Evolutionary conservation across 2,888 invertebrate genomes (phyloP).

Genomic region (Cephus spinipes): DNA sequence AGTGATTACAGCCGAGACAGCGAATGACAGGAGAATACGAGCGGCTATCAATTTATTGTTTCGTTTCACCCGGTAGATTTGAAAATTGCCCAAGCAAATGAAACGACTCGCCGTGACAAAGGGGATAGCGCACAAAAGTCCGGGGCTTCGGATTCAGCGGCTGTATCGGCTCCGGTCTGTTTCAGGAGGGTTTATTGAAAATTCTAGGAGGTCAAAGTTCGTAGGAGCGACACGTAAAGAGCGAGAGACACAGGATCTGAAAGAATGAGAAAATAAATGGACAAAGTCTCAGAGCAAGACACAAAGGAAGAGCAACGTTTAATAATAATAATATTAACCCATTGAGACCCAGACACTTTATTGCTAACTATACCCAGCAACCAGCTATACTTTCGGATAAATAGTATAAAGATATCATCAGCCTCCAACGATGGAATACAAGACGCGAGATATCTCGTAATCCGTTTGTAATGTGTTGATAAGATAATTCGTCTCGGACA

Average conservation of each 20-base stretch:
- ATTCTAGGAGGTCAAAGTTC: neutral
- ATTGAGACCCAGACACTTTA: no score
- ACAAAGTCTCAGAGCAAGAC: neutral
- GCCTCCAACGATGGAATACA: no score
- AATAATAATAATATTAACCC: constrained; percentile 40
- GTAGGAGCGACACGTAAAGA: neutral
- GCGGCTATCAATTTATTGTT: neutral
- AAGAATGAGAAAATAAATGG: neutral
- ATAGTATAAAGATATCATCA: no score
- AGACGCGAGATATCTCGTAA: no score
- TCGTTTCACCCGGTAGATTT: neutral
- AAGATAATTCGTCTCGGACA: constrained; percentile 37
- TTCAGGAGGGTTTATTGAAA: neutral
- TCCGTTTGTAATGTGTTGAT: constrained; percentile 13
- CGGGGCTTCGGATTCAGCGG: neutral
- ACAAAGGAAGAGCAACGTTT: neutral
- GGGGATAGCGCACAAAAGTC: neutral
- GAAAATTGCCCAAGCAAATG: neutral
- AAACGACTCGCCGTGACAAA: neutral
- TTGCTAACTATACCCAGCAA: no score
- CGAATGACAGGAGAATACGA: neutral
- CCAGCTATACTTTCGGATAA: no score
- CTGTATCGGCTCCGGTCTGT: neutral
- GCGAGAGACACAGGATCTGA: neutral
- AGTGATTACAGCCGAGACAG: neutral